Evolutionary conservation across 2,888 invertebrate genomes (phyloP).

Genomic region (Galerucella calmariensis): DNA sequence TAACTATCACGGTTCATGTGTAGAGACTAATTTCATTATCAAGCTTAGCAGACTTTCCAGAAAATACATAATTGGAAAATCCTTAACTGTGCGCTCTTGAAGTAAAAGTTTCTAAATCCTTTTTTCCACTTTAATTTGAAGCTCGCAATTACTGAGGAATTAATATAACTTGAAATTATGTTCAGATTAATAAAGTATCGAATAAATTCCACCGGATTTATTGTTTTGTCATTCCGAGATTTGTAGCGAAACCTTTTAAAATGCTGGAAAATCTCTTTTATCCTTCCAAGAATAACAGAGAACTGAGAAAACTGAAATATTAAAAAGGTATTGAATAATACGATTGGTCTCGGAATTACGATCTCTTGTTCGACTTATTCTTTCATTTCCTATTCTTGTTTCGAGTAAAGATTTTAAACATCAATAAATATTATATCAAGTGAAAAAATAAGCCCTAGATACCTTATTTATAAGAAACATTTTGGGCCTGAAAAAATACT

Average conservation of each 20-base stretch:
- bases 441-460: neutral
- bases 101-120: no score
- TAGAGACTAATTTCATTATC: no score
- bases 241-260: neutral
- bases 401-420: neutral
- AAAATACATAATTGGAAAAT: no score
- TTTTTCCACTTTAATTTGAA: no score
- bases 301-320: slow-evolving; percentile 4
- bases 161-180: no score
- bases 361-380: neutral
- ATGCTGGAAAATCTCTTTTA: neutral
- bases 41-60: no score
- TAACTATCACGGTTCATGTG: no score
- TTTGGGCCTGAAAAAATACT: neutral
- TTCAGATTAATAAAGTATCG: no score
- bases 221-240: neutral
- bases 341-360: slow-evolving; percentile 4
- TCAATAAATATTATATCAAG: neutral
- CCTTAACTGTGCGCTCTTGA: no score
- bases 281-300: neutral
- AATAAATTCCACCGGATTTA: no score
- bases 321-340: slow-evolving; percentile 2
- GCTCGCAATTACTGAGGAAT: no score
- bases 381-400: neutral
- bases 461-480: neutral